A percentile compares a stretch with the other conserved stretches of the same genome.
phyloP scores from a whole-genome alignment of 1,140 invertebrate genomes.

The Calephelis virginiensis region DNA sequence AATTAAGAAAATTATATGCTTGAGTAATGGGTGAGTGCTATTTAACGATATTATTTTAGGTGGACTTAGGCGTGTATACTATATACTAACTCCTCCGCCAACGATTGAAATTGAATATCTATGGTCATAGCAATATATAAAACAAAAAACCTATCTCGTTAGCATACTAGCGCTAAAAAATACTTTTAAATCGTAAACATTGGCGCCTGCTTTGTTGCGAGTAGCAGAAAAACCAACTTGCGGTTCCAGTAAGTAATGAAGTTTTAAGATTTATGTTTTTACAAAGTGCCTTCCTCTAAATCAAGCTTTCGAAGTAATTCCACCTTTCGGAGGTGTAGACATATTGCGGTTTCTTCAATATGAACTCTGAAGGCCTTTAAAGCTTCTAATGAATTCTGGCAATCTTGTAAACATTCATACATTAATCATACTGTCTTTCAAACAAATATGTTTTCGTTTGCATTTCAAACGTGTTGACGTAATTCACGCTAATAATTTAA shows the following conservation, averaged over 20 bases:
- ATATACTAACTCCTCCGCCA: too few species aligned
- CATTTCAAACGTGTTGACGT: not conserved
- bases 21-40: too few species aligned
- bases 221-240: conserved; percentile 57
- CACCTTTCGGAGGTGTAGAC: conserved; percentile 9
- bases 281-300: conserved; percentile 37
- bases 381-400: conserved; percentile 5
- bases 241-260: conserved; percentile 60
- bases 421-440: not conserved
- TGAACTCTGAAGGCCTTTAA: not conserved
- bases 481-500: too few species aligned
- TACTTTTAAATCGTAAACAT: conserved; percentile 71
- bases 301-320: conserved; percentile 11
- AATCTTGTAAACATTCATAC: conserved; percentile 1
- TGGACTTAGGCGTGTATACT: too few species aligned
- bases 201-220: conserved; percentile 48
- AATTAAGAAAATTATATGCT: too few species aligned
- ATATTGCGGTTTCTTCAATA: conserved; percentile 2
- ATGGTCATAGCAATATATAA: conserved; percentile 2
- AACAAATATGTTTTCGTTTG: not conserved
- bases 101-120: not conserved
- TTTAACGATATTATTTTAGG: too few species aligned
- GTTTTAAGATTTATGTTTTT: conserved; percentile 69
- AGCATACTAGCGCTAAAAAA: not conserved
- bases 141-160: not conserved